phyloP scores from a whole-genome alignment of 2,888 invertebrate genomes.

The Zonitis immaculata region DNA sequence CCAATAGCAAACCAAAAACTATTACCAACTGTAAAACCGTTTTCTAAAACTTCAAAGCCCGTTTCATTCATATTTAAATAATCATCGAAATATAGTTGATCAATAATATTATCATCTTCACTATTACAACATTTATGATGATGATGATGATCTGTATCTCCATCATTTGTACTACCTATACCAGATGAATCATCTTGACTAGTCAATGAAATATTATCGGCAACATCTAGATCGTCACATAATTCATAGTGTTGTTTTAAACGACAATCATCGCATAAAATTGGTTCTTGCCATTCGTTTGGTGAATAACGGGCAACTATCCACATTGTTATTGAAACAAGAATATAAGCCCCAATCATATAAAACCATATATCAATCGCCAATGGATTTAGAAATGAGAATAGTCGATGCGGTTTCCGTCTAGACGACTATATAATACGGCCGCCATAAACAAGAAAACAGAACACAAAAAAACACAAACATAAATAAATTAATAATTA shows the following conservation, averaged over 20 bases:
- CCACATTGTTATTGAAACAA: slow-evolving; percentile 77
- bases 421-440: slow-evolving; percentile 53
- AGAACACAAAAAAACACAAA: background rate
- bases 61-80: slow-evolving; percentile 17
- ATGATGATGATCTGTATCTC: slow-evolving; percentile 3
- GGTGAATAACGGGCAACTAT: slow-evolving; percentile 82
- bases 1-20: slow-evolving; percentile 97
- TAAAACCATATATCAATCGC: slow-evolving; percentile 82
- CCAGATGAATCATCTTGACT: slow-evolving; percentile 26
- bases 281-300: slow-evolving; percentile 69
- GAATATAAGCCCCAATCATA: slow-evolving; percentile 71
- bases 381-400: slow-evolving; percentile 81
- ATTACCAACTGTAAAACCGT: slow-evolving; percentile 81
- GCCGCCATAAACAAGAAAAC: slow-evolving; percentile 35
- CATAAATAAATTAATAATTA: no score
- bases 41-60: slow-evolving; percentile 53
- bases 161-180: slow-evolving; percentile 28
- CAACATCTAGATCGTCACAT: slow-evolving; percentile 28
- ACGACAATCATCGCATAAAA: slow-evolving; percentile 55
- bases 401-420: slow-evolving; percentile 58
- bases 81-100: slow-evolving; percentile 26
- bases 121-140: slow-evolving; percentile 8
- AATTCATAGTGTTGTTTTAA: slow-evolving; percentile 32
- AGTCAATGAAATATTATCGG: background rate
- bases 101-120: slow-evolving; percentile 27